Base-by-base conservation (phyloP, 2,888 invertebrate species). In the Crossocerus cetratus region DNA sequence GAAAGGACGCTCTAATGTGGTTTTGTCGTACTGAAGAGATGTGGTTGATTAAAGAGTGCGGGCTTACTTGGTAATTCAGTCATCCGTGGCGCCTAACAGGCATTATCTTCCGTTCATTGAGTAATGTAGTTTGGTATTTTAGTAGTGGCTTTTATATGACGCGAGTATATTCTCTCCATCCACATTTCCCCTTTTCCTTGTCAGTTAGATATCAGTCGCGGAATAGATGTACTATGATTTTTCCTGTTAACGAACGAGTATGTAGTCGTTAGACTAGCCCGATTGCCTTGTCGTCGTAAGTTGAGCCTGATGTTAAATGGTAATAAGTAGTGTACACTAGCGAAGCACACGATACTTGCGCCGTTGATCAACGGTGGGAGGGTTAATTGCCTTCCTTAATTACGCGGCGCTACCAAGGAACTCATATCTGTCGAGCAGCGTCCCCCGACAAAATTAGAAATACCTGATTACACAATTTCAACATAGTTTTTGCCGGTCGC, bases 381-480 rank as follows among this genome's bases (percentile, higher is more conserved):
- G 73, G 71, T 71, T 78, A 78, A 80, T 76, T 77, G 59, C 65
- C 56, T 14, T 45, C 57, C 61, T 73, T 73, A 74, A 80, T 74
- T 77, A 74, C 58, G n/a, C 56, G 44, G 59, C 57, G 61, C 45
- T 59, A 56, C 59, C 22, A 43, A 65, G 59, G 60, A 80, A 67
- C 54, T 4, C 32, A 32, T 74, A 69, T 69, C 71, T 59, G 59
- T 69, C 43, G 45, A 1, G 23, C 58, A 42, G 20, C 55, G 57
- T 59, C 18, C 53, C 14, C 65, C 64, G 3, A 32, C 21, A 43
- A 59, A 66, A 67, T 53, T 23, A 49, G 43, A 70, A 80, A 61
- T 67, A 55, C n/a, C 32, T 54, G 22, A 44, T 65, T 42, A 61
- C 55, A 54, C 56, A 69, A 69, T 71, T 68, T 55, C 13, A 43